These are phyloP conservation scores for Lipophrys pholis DNA, from an alignment of 2,113 vertebrate genomes.

Conservation along the genomic window DNA sequence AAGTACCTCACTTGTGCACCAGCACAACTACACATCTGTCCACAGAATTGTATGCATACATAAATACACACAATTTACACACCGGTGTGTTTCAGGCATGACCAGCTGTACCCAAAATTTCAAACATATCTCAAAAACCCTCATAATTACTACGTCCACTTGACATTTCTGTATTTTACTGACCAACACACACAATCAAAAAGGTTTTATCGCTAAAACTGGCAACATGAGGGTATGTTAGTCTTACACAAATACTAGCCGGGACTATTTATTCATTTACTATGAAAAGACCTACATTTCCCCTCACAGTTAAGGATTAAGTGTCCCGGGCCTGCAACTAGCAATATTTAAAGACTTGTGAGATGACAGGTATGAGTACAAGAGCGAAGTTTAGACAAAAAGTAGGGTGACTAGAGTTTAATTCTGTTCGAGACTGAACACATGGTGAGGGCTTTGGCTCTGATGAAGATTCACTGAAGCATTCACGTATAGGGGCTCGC, in stretches of 20 bases:
- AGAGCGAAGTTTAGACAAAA: slow-evolving; percentile 44
- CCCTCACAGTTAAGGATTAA: slow-evolving; percentile 43
- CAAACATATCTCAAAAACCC: slow-evolving; percentile 75
- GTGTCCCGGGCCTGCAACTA: slow-evolving; percentile 47
- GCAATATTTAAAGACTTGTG: slow-evolving; percentile 54
- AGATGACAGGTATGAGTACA: slow-evolving; percentile 40
- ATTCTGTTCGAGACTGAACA: slow-evolving; percentile 33
- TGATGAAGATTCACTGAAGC: slow-evolving; percentile 27
- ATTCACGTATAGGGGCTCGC: slow-evolving; percentile 34
- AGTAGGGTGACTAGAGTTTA: slow-evolving; percentile 46
- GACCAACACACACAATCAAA: slow-evolving; percentile 78
- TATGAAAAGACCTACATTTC: slow-evolving; percentile 62
- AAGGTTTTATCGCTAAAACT: slow-evolving; percentile 71
- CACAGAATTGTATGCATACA: slow-evolving; percentile 34
- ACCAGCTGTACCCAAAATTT: slow-evolving; percentile 72
- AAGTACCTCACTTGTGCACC: slow-evolving; percentile 52
- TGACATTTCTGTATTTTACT: slow-evolving; percentile 67
- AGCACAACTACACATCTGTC: slow-evolving; percentile 44
- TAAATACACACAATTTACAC: slow-evolving; percentile 32
- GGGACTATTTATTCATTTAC: slow-evolving; percentile 61
- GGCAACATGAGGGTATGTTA: slow-evolving; percentile 63
- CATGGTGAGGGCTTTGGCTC: slow-evolving; percentile 14
- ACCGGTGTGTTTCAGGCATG: slow-evolving; percentile 42
- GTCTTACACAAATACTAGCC: slow-evolving; percentile 60
- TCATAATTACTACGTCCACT: slow-evolving; percentile 74